Conservation (phyloP, 1,140 invertebrate genomes). For the Drosophila nigrodunni region DNA sequence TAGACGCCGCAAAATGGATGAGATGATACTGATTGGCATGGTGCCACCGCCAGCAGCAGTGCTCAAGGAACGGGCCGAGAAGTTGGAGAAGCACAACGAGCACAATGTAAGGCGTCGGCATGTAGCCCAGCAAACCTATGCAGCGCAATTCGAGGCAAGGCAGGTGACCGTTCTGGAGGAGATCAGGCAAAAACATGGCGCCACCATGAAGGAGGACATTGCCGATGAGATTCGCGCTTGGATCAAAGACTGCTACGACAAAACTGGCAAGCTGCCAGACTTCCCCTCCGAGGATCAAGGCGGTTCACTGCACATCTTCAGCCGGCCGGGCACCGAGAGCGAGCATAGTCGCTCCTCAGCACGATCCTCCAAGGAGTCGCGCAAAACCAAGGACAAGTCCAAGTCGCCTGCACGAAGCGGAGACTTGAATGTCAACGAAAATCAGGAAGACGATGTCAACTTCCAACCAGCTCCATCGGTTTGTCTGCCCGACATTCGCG, state of each 20-base stretch:
- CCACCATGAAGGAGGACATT: conserved; percentile 92
- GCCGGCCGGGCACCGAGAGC: conserved; percentile 89
- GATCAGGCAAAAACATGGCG: conserved; percentile 87
- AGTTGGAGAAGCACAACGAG: conserved; percentile 72
- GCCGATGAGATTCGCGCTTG: conserved; percentile 93
- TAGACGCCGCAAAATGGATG: conserved; percentile 89
- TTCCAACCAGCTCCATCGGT: conserved; percentile 86
- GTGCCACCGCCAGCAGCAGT: conserved; percentile 85
- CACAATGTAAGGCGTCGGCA: conserved; percentile 85
- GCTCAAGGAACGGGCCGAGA: conserved; percentile 71
- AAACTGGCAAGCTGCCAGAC: conserved; percentile 95
- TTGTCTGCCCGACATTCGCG: conserved; percentile 87
- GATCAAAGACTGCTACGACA: conserved; percentile 91
- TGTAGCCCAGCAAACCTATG: conserved; percentile 87
- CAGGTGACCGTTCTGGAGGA: conserved; percentile 86
- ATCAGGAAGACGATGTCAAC: conserved; percentile 85
- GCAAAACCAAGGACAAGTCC: conserved; percentile 89
- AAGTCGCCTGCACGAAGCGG: conserved; percentile 86
- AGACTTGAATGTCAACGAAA: conserved; percentile 86
- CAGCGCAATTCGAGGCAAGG: conserved; percentile 87
- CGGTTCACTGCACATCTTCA: conserved; percentile 93
- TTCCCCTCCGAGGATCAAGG: conserved; percentile 95
- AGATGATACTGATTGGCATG: conserved; percentile 95
- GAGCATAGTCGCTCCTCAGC: conserved; percentile 91
- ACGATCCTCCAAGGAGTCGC: conserved; percentile 91